These are phyloP conservation scores for Tyto alba DNA, from an alignment of 2,113 vertebrate species.

Conservation along the genomic window DNA sequence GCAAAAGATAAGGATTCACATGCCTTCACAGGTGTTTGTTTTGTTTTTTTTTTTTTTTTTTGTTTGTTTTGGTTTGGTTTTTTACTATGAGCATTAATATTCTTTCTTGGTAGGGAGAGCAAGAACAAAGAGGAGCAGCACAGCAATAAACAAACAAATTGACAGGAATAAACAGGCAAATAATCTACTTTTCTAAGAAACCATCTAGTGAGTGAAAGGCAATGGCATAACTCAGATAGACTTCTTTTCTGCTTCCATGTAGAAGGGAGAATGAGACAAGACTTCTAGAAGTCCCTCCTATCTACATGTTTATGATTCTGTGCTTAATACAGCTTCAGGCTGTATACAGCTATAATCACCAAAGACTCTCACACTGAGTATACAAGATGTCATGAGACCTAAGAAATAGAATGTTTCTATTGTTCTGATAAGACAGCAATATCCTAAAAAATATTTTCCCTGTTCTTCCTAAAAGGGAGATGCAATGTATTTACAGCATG, in stretches of 20 bases:
- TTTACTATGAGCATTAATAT: background rate
- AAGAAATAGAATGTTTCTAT: background rate
- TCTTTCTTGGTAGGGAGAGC: background rate
- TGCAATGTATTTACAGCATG: background rate
- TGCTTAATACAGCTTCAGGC: background rate
- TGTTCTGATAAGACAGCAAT: background rate
- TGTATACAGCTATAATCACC: background rate
- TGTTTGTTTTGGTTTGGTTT: no score
- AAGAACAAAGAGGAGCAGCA: background rate
- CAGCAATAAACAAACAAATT: background rate
- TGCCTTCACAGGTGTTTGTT: background rate
- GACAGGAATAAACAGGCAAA: background rate
- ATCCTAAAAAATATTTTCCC: background rate
- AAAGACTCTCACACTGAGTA: background rate
- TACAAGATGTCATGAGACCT: background rate
- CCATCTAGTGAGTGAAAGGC: background rate
- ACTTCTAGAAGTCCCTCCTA: background rate
- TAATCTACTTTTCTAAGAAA: background rate
- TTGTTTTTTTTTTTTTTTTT: rapidly evolving
- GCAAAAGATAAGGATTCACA: background rate
- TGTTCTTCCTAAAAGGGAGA: background rate
- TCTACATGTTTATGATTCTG: background rate
- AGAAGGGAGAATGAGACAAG: background rate
- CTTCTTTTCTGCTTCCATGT: background rate
- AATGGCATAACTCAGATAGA: background rate